These are phyloP conservation scores for Ophiodon elongatus DNA, from an alignment of 2,113 vertebrate genomes.

Conservation along the genomic window DNA sequence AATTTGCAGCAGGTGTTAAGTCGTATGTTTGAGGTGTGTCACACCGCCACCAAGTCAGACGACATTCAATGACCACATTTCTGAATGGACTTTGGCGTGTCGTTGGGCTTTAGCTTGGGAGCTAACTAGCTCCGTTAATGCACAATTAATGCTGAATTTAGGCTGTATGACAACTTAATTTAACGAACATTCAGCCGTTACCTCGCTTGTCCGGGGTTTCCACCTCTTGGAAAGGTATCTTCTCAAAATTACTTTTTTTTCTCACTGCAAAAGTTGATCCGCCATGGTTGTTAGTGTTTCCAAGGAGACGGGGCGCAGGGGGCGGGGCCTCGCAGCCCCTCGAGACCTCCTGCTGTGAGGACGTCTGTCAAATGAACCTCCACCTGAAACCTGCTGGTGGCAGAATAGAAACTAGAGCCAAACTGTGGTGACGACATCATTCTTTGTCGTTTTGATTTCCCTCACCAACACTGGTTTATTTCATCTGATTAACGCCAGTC, in stretches of 20 bases:
- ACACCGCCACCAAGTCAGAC: not conserved
- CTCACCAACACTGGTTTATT: slow-evolving; percentile 3
- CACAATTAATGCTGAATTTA: not conserved
- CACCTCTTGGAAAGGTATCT: not conserved
- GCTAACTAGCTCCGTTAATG: not conserved
- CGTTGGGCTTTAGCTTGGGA: not conserved
- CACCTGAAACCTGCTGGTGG: not conserved
- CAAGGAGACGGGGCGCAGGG: slow-evolving; percentile 62
- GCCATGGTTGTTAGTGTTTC: slow-evolving; percentile 69
- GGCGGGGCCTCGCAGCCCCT: not conserved
- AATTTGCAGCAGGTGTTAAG: not conserved
- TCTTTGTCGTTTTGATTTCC: not conserved
- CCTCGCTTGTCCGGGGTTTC: not conserved
- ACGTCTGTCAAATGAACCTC: not conserved
- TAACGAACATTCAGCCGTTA: not conserved
- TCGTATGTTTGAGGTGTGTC: not conserved
- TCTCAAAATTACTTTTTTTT: not conserved
- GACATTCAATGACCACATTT: not conserved
- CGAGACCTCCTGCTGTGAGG: not conserved
- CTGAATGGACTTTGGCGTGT: not conserved
- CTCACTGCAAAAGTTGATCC: not conserved
- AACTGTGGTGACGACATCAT: not conserved
- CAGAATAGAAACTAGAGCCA: not conserved
- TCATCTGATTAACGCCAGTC: slow-evolving; percentile 18
- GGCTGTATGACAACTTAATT: not conserved